phyloP scores from a whole-genome alignment of 1,140 invertebrate genomes.

The Monomorium pharaonis region DNA sequence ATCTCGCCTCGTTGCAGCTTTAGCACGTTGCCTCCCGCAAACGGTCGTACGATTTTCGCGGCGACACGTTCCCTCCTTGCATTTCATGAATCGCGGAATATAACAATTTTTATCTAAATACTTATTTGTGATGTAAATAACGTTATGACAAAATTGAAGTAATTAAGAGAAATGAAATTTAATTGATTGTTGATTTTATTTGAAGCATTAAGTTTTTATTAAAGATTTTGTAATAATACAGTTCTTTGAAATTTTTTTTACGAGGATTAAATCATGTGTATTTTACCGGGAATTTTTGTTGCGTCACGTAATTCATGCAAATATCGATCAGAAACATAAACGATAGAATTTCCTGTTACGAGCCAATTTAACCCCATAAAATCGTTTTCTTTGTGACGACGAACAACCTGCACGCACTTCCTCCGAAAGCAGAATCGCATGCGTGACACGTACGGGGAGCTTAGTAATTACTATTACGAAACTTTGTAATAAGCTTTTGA shows the following conservation, averaged over 20 bases:
- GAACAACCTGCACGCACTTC: slow-evolving; percentile 38
- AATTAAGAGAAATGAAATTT: background rate
- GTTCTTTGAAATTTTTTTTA: background rate
- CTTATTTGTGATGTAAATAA: background rate
- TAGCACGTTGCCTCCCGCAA: slow-evolving; percentile 10
- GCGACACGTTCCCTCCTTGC: background rate
- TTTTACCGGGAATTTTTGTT: background rate
- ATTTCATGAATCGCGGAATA: background rate
- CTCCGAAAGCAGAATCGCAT: slow-evolving; percentile 21
- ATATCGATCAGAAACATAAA: slow-evolving; percentile 27
- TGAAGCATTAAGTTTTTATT: background rate
- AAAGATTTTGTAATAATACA: background rate
- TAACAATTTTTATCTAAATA: background rate
- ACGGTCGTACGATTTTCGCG: background rate
- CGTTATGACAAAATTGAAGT: background rate
- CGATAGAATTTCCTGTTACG: slow-evolving; percentile 52
- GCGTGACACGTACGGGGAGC: slow-evolving; percentile 28
- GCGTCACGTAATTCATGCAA: slow-evolving; percentile 6
- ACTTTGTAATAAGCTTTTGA: slow-evolving; percentile 34
- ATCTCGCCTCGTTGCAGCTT: slow-evolving; percentile 10
- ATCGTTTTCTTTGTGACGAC: slow-evolving; percentile 38
- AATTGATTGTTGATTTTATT: background rate
- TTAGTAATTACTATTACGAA: slow-evolving; percentile 38
- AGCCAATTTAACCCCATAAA: slow-evolving; percentile 40
- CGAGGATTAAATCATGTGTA: background rate